Base-by-base conservation (phyloP, 2,888 invertebrate species). In the Drosophila flavopinicola region DNA sequence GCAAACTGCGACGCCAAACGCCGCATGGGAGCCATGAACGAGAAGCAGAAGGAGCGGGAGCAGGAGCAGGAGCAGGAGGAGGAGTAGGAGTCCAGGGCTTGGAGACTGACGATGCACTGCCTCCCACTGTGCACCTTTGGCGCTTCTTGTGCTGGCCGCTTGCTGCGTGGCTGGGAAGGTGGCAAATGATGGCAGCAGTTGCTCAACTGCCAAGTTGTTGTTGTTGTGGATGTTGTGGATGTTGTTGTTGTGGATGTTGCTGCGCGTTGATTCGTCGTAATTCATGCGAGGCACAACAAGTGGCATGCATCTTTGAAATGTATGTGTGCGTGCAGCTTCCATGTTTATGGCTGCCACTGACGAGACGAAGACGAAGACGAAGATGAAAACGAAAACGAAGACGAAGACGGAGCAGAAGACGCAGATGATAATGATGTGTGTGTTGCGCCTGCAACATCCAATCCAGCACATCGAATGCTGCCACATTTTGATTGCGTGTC, bases 131-230 rank as follows among this genome's bases (percentile, higher is more conserved):
- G 86, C 75, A 66, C 61, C 83, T 78, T 80, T 63, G 85, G 77
- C 83, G 83, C 85, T 82, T 78, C 83, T 65, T 64, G 60, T n/a
- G 53, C 49, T 25, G 61, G 33, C 33, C 41, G 42, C 61, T 61
- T 45, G 48, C 45, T 67, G 67, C 11, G 53, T 42, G 54, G 13
- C 24, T 11, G 64, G 48, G 73, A 56, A 73, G 75, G 85, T 71
- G 78, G 82, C 78, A 73, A 20, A 72, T 76, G 78, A 87, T 88
- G 90, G 89, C 89, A 90, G 88, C 88, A 89, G 83, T 90, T 85
- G 83, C 83, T 90, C 90, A 89, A 68, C 84, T 83, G 88, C 88
- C 90, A 88, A 78, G 61, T 64, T 68, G 66, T 45, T 63, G 52
- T 47, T 56, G 51, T 27, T 38, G 45, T 29, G n/a, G n/a, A n/a